Evolutionary conservation across 1,140 invertebrate genomes (phyloP).

Genomic region (Drosophila ficusphila): DNA sequence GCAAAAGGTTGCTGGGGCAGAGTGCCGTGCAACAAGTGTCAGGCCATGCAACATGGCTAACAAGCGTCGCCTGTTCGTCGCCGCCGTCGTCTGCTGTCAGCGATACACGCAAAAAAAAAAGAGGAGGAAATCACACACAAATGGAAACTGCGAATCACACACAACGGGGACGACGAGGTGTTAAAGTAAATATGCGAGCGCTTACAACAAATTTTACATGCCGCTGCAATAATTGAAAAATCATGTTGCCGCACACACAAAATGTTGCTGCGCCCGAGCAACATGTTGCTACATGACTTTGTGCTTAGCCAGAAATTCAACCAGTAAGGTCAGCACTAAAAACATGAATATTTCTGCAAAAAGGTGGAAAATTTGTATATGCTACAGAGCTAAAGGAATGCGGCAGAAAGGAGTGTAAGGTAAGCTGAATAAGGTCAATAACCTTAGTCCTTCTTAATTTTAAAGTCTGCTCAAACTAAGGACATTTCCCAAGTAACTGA

Average conservation of each 20-base stretch:
- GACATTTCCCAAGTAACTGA: slow-evolving; percentile 12
- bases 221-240: slow-evolving; percentile 71
- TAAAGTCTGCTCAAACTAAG: too few relatives aligned
- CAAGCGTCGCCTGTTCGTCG: slow-evolving; percentile 60
- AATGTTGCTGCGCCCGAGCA: slow-evolving; percentile 39
- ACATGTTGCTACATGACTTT: slow-evolving; percentile 66
- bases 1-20: slow-evolving; percentile 70
- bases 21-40: slow-evolving; percentile 74
- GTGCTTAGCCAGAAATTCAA: slow-evolving; percentile 41
- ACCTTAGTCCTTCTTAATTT: not conserved
- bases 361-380: slow-evolving; percentile 17
- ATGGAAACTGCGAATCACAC: not conserved
- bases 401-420: not conserved
- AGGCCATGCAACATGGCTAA: slow-evolving; percentile 61
- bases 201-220: slow-evolving; percentile 70
- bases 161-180: slow-evolving; percentile 51
- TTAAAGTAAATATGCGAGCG: slow-evolving; percentile 69
- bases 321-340: slow-evolving; percentile 26
- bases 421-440: not conserved
- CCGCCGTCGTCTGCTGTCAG: slow-evolving; percentile 41
- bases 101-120: slow-evolving; percentile 46
- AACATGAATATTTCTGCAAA: slow-evolving; percentile 24
- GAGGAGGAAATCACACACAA: not conserved
- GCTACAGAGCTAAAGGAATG: slow-evolving; percentile 8
- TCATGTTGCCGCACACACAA: slow-evolving; percentile 67